Evolutionary conservation across 2,888 invertebrate species (phyloP).

Genomic region (Perdita meconis): DNA sequence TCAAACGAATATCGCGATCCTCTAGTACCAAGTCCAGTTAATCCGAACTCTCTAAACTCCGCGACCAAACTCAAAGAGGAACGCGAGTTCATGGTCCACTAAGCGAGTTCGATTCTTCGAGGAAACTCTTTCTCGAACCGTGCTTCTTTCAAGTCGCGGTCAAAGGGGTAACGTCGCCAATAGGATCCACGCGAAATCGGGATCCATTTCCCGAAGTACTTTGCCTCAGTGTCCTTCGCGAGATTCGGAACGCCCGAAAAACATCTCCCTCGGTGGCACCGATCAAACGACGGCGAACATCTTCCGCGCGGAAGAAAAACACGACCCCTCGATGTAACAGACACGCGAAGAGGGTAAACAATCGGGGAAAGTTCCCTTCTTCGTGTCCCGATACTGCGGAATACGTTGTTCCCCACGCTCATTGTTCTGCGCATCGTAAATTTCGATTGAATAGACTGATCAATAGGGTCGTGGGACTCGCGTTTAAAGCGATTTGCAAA

Average conservation of each 20-base stretch:
- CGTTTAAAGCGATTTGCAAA: conserved; percentile 54
- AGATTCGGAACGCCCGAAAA: not conserved
- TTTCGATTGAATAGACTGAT: conserved; percentile 61
- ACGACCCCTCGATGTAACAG: conserved; percentile 1
- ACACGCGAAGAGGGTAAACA: not conserved
- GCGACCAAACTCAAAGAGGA: no score
- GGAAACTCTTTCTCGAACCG: not conserved
- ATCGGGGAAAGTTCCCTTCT: conserved; percentile 23
- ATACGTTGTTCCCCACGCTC: conserved; percentile 34
- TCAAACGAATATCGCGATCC: no score
- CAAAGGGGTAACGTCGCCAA: no score
- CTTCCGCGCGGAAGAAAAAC: conserved; percentile 14
- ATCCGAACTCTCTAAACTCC: no score
- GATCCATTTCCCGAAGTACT: no score
- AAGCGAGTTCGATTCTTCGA: not conserved
- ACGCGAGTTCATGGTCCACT: not conserved
- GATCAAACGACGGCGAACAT: not conserved
- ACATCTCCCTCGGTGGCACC: not conserved
- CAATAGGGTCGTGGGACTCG: conserved; percentile 44
- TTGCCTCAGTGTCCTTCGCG: no score
- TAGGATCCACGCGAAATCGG: not conserved
- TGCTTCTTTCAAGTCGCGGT: not conserved
- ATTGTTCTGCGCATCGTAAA: conserved; percentile 57
- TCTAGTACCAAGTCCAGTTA: no score
- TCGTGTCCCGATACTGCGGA: conserved; percentile 32